Conservation (phyloP, 2,888 invertebrate genomes). For the Coelogynopora nodosa region DNA sequence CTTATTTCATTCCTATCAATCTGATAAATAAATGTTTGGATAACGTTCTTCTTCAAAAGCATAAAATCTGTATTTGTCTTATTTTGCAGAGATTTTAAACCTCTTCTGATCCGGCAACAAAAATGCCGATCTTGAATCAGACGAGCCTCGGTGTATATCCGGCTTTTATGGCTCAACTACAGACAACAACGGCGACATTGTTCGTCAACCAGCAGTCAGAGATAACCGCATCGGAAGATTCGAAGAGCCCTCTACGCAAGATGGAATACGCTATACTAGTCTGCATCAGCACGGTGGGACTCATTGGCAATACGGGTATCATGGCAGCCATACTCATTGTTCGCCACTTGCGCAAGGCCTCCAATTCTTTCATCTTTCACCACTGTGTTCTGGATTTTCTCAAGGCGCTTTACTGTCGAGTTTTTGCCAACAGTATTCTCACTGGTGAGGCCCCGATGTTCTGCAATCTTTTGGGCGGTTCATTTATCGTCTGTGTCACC, state of each 20-base stretch:
- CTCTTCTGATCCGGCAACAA: no score
- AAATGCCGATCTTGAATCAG: no score
- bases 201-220: neutral
- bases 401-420: conserved; percentile 57
- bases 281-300: conserved; percentile 52
- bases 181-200: neutral
- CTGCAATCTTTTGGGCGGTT: conserved; percentile 80
- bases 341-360: conserved; percentile 53
- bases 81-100: no score
- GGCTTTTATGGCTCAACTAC: neutral
- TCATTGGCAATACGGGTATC: conserved; percentile 53
- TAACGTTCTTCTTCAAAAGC: no score
- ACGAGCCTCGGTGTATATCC: no score
- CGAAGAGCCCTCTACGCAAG: neutral
- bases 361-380: conserved; percentile 57
- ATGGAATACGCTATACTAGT: conserved; percentile 52
- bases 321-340: conserved; percentile 51
- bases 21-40: no score
- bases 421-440: conserved; percentile 55
- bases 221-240: neutral
- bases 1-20: no score
- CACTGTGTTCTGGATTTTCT: conserved; percentile 57
- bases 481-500: conserved; percentile 79
- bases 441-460: conserved; percentile 50
- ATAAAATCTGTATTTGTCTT: no score